phyloP scores from a whole-genome alignment of 1,140 invertebrate genomes.

The Holcopasites calliopsidis region DNA sequence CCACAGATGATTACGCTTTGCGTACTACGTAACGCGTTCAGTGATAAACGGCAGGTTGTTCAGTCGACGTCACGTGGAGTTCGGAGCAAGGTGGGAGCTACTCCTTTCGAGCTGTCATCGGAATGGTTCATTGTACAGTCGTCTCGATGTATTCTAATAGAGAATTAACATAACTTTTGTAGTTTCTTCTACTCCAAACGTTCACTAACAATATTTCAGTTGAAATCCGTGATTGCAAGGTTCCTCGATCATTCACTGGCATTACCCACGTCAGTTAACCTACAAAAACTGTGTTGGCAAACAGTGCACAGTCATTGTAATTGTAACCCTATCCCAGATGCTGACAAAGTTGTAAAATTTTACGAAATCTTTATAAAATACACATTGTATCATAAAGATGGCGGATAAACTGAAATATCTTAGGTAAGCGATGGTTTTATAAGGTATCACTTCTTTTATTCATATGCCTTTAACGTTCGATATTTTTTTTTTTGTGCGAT shows the following conservation, averaged over 20 bases:
- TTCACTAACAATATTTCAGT: background rate
- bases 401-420: constrained; percentile 34
- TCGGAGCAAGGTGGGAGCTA: too few relatives aligned
- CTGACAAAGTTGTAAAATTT: constrained; percentile 5
- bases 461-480: background rate
- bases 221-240: background rate
- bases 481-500: background rate
- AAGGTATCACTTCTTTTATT: too few relatives aligned
- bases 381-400: constrained; percentile 15
- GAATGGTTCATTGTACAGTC: constrained; percentile 27
- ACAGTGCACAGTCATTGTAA: constrained; percentile 27
- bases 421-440: constrained; percentile 33
- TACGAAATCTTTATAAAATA: background rate
- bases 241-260: background rate
- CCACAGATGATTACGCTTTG: background rate
- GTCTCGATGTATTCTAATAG: constrained; percentile 10
- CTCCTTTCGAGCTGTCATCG: constrained; percentile 38
- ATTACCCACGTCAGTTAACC: constrained; percentile 31
- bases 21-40: background rate
- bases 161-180: background rate
- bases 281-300: constrained; percentile 19
- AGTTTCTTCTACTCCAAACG: background rate
- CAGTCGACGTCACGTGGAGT: constrained; percentile 38
- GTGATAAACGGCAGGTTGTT: constrained; percentile 31
- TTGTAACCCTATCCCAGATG: constrained; percentile 1